Conservation (phyloP, 2,113 vertebrate species). For the Smithornis capensis region DNA sequence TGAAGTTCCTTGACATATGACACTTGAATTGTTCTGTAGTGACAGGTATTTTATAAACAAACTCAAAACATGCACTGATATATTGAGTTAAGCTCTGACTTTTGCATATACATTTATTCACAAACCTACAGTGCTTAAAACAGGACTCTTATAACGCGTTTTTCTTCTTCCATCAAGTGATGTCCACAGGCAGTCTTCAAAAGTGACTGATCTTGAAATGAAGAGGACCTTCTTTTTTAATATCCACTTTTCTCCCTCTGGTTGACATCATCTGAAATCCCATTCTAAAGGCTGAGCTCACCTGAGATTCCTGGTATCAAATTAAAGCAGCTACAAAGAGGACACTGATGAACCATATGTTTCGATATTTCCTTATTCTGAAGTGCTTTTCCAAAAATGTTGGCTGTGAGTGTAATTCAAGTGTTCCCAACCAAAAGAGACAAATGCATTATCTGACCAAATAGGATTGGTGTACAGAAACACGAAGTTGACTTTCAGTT, state of each 20-base stretch:
- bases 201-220: not conserved
- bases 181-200: constrained; percentile 6
- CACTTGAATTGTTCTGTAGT: not conserved
- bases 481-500: not conserved
- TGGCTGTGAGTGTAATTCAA: not conserved
- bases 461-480: not conserved
- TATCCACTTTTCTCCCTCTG: not conserved
- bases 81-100: not conserved
- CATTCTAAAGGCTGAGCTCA: not conserved
- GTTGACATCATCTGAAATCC: not conserved
- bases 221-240: not conserved
- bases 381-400: not conserved
- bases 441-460: not conserved
- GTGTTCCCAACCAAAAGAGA: not conserved
- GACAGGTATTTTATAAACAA: not conserved
- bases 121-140: not conserved
- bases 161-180: constrained; percentile 6
- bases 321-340: not conserved
- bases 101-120: not conserved
- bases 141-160: not conserved
- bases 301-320: not conserved
- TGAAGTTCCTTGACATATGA: not conserved
- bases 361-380: not conserved
- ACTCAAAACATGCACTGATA: not conserved
- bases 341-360: not conserved